phyloP scores from a whole-genome alignment of 2,888 invertebrate species.

The Cryptus armator region DNA sequence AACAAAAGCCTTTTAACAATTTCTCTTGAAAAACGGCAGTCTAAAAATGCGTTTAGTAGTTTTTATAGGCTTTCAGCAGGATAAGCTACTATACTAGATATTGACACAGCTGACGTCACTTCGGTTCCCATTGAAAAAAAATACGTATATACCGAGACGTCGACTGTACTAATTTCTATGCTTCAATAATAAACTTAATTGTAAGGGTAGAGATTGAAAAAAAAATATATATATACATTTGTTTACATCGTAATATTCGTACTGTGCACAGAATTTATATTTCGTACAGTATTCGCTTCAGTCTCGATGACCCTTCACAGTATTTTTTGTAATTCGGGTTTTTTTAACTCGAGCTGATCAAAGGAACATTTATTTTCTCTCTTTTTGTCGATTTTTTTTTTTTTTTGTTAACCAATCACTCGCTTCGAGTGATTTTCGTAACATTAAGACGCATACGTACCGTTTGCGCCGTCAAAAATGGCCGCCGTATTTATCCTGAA shows the following conservation, averaged over 20 bases:
- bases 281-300: slow-evolving; percentile 58
- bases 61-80: slow-evolving; percentile 3
- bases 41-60: not conserved
- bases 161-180: slow-evolving; percentile 44
- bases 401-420: not conserved
- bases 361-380: not conserved
- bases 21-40: not conserved
- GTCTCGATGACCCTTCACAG: slow-evolving; percentile 50
- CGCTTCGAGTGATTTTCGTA: not conserved
- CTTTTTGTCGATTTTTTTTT: not conserved
- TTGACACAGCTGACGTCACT: slow-evolving; percentile 52
- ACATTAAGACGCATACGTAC: slow-evolving; percentile 37
- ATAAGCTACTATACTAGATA: not conserved
- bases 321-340: slow-evolving; percentile 41
- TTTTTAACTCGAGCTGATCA: slow-evolving; percentile 30
- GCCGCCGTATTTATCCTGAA: not conserved
- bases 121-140: slow-evolving; percentile 57
- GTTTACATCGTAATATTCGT: slow-evolving; percentile 13
- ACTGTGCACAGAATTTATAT: slow-evolving; percentile 56
- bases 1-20: slow-evolving; percentile 13
- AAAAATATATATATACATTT: not conserved
- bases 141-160: slow-evolving; percentile 57
- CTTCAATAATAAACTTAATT: not conserved
- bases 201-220: not conserved
- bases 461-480: not conserved